Base-by-base conservation (phyloP, 2,888 invertebrate genomes). In the Ischnura elegans region DNA sequence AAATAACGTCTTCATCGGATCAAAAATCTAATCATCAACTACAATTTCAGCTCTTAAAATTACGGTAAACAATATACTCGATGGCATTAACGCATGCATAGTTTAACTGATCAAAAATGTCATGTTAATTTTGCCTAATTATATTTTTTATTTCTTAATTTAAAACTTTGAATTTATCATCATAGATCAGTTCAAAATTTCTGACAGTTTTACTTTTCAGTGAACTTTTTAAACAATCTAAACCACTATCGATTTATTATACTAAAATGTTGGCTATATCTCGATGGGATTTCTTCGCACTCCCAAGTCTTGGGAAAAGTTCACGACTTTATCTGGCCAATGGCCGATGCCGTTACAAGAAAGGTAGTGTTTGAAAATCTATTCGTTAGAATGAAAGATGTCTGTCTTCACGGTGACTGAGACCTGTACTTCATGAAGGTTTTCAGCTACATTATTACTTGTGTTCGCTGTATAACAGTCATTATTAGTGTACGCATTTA, bases 341-440 rank as follows among this genome's bases (percentile, higher is more conserved):
- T 90, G 43, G 61, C 42, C 61, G 13, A 16, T 13, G 42, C 1
- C 61, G 90, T 90, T 90, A 90, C 90, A 90, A 90, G 10, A 0
- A 42, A 25, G 43, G 55, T 90, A 43, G 90, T 61, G 90, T 90
- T 90, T 90, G 90, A 90, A 87, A 90, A 90, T 90, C 61, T 42
- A 90, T 90, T 90, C 90, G 90, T 90, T 90, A 61, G 61, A 90
- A 43, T 90, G 90, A 90, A 90, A 90, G 90, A 90, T 90, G 90
- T 90, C 90, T 90, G 90, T 90, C 90, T 90, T 90, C 16, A 47
- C 43, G 61, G 61, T 66, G 90, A 43, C 43, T 43, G 90, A 43
- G 43, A 36, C 43, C 90, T 61, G 19, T 36, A 42, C 3, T 66
- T 25, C 90, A 2, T 90, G 43, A 90, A 90, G 43, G 61, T 61